phyloP scores from a whole-genome alignment of 2,888 invertebrate genomes.

The Andrena praecox region DNA sequence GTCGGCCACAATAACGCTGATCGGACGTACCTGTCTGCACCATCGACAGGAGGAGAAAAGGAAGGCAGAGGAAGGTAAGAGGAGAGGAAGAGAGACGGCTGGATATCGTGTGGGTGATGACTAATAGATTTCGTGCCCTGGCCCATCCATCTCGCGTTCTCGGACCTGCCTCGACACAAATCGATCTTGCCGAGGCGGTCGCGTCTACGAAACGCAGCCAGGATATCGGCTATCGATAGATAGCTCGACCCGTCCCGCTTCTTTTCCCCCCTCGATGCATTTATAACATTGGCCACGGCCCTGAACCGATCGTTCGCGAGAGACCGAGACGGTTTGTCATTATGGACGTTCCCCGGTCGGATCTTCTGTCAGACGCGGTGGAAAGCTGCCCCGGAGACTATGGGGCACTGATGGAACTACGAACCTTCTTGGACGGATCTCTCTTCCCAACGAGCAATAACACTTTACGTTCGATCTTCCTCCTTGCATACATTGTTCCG shows the following conservation, averaged over 20 bases:
- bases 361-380: slow-evolving; percentile 44
- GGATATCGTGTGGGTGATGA: slow-evolving; percentile 80
- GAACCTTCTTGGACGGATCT: slow-evolving; percentile 12
- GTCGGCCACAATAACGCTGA: slow-evolving; percentile 61
- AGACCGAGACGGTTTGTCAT: slow-evolving; percentile 67
- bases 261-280: slow-evolving; percentile 68
- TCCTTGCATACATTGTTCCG: background rate
- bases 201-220: slow-evolving; percentile 59
- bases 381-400: slow-evolving; percentile 19
- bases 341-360: slow-evolving; percentile 34
- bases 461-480: background rate
- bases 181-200: slow-evolving; percentile 74
- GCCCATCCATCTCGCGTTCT: slow-evolving; percentile 80
- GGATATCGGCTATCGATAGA: slow-evolving; percentile 73
- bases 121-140: slow-evolving; percentile 82
- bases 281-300: slow-evolving; percentile 76
- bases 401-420: background rate
- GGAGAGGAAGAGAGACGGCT: slow-evolving; percentile 27
- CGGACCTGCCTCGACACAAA: slow-evolving; percentile 76
- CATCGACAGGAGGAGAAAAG: slow-evolving; percentile 34
- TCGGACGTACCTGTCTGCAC: slow-evolving; percentile 75
- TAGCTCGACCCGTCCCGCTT: slow-evolving; percentile 56
- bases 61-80: background rate
- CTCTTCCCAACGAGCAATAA: slow-evolving; percentile 11
- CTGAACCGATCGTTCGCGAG: slow-evolving; percentile 68